A percentile compares a stretch with the other conserved stretches of the same genome.
phyloP scores from a whole-genome alignment of 2,113 vertebrate genomes.

The Monopterus albus region DNA sequence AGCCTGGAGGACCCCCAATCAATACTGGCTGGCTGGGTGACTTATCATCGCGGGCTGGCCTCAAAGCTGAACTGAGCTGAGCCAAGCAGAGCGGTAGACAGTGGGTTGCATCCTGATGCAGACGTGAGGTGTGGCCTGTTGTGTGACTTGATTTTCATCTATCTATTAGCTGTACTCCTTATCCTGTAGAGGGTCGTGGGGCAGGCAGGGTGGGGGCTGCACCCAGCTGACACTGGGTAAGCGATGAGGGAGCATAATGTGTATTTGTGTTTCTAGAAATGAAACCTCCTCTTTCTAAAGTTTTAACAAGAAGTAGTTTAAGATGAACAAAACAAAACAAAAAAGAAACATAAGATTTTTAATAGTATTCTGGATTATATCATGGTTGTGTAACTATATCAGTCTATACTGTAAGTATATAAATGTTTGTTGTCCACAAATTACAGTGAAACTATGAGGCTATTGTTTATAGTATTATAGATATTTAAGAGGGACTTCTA shows the following conservation, averaged over 20 bases:
- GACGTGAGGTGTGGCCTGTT: conserved; percentile 55
- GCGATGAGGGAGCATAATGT: too few species aligned
- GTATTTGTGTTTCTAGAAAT: too few species aligned
- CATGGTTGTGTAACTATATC: neutral
- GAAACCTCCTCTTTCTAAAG: too few species aligned
- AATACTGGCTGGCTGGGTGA: conserved; percentile 82
- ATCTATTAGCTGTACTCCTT: too few species aligned
- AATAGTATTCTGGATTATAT: neutral
- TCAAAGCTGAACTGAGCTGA: conserved; percentile 56
- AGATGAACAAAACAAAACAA: too few species aligned
- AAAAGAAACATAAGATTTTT: too few species aligned
- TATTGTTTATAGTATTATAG: neutral
- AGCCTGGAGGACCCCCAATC: conserved; percentile 82
- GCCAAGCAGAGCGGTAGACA: conserved; percentile 46
- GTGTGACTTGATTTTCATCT: conserved; percentile 56
- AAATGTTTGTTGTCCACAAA: neutral
- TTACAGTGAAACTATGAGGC: neutral
- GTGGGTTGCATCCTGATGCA: conserved; percentile 73
- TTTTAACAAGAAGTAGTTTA: too few species aligned
- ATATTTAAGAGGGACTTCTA: neutral
- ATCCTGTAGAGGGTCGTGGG: too few species aligned
- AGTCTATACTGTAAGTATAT: neutral
- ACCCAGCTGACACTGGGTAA: too few species aligned
- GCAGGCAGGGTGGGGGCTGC: too few species aligned
- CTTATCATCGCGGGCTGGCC: conserved; percentile 76